Evolutionary conservation across 1,140 invertebrate genomes (phyloP).

Genomic region (Lutraria rhynchaena): DNA sequence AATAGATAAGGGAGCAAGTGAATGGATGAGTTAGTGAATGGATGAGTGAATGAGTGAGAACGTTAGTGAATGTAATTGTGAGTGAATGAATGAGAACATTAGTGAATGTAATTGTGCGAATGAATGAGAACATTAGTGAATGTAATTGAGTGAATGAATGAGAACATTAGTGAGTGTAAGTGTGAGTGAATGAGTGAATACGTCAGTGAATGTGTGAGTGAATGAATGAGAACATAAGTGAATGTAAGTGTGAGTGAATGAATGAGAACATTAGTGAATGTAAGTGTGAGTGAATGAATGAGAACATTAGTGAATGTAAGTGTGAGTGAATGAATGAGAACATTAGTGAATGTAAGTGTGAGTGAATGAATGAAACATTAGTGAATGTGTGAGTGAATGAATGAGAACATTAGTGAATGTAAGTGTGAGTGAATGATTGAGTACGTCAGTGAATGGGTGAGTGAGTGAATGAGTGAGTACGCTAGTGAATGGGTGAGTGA

Average conservation of each 20-base stretch:
- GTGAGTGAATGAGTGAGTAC: slow-evolving; percentile 3
- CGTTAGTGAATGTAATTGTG: no score
- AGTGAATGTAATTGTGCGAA: no score
- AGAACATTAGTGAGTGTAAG: not conserved
- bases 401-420: not conserved
- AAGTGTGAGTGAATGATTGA: not conserved
- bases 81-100: no score
- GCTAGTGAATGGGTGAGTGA: not conserved
- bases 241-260: not conserved
- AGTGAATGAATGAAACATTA: not conserved
- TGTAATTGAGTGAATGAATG: not conserved
- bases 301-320: not conserved
- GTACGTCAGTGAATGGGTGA: not conserved
- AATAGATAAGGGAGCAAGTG: no score
- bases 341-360: not conserved
- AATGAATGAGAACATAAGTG: not conserved
- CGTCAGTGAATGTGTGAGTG: not conserved
- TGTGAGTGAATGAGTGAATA: not conserved
- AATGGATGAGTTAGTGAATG: no score
- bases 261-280: not conserved
- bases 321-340: not conserved
- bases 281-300: not conserved
- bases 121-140: no score
- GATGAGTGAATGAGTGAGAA: no score
- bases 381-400: not conserved